These are phyloP conservation scores for Nemopilema nomurai DNA, from an alignment of 30 jellyfish, hydroid and myxozoan genomes.

Conservation along the genomic window DNA sequence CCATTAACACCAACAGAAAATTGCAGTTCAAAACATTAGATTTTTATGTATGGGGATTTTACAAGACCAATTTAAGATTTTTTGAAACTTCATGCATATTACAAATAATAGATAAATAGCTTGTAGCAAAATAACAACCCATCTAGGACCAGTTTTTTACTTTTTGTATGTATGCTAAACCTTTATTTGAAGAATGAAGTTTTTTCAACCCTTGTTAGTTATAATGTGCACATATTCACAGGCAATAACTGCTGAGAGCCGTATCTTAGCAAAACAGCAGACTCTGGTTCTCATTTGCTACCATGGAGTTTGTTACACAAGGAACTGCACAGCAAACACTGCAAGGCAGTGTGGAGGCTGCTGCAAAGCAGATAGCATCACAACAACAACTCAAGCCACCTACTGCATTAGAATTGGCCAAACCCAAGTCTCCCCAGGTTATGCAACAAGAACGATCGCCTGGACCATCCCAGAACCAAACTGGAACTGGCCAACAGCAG, in stretches of 20 bases:
- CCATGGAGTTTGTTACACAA: constrained; percentile 42
- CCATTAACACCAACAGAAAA: too few species aligned
- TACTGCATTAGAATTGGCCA: constrained; percentile 10
- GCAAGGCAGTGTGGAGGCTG: constrained; percentile 34
- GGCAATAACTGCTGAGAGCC: not conserved
- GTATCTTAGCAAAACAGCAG: not conserved
- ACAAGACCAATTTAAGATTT: too few species aligned
- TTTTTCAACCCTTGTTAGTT: not conserved
- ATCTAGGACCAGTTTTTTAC: too few species aligned
- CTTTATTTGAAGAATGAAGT: too few species aligned
- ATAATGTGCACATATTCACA: not conserved
- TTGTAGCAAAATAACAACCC: too few species aligned
- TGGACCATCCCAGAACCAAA: constrained; percentile 10
- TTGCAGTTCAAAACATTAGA: too few species aligned
- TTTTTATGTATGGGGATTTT: too few species aligned
- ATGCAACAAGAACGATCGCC: constrained; percentile 27
- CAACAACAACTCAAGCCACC: constrained; percentile 38
- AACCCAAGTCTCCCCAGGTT: constrained; percentile 29
- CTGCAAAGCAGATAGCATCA: constrained; percentile 16
- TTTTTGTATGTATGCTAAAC: too few species aligned
- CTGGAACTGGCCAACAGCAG: constrained; percentile 18
- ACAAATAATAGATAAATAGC: too few species aligned
- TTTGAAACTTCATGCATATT: too few species aligned
- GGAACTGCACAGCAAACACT: constrained; percentile 22
- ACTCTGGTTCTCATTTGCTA: not conserved